Evolutionary conservation across 2,797 vertebrate species (phyloP).

Genomic region (Lagodon rhomboides): DNA sequence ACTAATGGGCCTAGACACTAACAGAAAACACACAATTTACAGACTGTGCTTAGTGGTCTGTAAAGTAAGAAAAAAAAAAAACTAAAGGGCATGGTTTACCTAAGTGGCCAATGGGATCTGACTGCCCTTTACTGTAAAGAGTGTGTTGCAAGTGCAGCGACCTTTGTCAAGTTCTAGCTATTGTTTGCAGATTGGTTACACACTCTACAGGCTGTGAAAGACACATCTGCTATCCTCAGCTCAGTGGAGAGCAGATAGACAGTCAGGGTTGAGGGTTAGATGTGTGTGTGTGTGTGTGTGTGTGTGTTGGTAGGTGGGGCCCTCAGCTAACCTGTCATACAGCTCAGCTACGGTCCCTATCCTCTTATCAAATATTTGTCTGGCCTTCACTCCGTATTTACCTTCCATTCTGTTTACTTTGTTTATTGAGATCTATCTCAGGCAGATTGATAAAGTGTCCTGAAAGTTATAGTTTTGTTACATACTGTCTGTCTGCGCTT

Average conservation of each 20-base stretch:
- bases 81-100: conserved; percentile 54
- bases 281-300: conserved; percentile 33
- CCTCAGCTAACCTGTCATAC: conserved; percentile 74
- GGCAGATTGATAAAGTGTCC: conserved; percentile 80
- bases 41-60: conserved; percentile 22
- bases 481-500: conserved; percentile 57
- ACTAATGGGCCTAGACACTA: conserved; percentile 40
- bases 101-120: conserved; percentile 55
- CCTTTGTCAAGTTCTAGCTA: conserved; percentile 88
- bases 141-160: conserved; percentile 78
- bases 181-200: conserved; percentile 88
- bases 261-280: conserved; percentile 49
- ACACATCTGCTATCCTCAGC: conserved; percentile 84
- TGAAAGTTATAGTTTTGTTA: conserved; percentile 69
- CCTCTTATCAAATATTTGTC: conserved; percentile 92
- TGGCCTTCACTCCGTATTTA: conserved; percentile 91
- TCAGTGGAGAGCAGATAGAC: conserved; percentile 71
- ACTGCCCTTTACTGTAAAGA: conserved; percentile 69
- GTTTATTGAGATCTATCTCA: conserved; percentile 85
- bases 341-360: conserved; percentile 81
- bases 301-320: conserved; percentile 60
- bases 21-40: conserved; percentile 33
- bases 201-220: conserved; percentile 85
- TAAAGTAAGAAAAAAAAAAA: conserved; percentile 12
- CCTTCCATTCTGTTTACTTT: conserved; percentile 87